Percentiles rank a stretch among this genome's conserved stretches.
Evolutionary conservation across 2,888 invertebrate species (phyloP).

Genomic region (Drosophila cracens): DNA sequence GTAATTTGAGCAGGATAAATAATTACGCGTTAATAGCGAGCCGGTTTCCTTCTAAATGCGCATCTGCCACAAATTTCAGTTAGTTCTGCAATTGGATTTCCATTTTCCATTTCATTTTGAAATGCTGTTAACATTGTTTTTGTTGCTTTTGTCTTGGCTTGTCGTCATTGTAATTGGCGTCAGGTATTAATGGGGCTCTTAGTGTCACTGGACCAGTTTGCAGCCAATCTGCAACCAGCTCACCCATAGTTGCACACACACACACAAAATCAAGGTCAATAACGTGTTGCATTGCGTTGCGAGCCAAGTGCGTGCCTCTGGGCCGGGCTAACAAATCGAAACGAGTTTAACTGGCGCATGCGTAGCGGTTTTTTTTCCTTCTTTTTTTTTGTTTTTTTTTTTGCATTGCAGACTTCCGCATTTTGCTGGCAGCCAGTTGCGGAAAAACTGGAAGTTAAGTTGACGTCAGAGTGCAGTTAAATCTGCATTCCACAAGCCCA

Average conservation of each 20-base stretch:
- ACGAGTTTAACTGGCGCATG: conserved; percentile 65
- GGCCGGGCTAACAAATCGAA: conserved; percentile 39
- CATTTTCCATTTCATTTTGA: conserved; percentile 53
- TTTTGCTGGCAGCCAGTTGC: conserved; percentile 25
- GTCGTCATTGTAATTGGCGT: conserved; percentile 44
- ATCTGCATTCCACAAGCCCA: conserved; percentile 22
- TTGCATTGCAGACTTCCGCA: conserved; percentile 67
- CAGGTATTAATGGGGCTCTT: conserved; percentile 47
- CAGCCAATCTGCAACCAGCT: conserved; percentile 28
- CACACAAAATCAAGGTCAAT: conserved; percentile 76
- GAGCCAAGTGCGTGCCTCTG: conserved; percentile 46
- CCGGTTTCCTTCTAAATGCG: conserved; percentile 64
- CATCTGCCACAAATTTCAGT: conserved; percentile 69
- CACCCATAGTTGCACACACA: conserved; percentile 2
- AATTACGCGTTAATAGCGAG: conserved; percentile 43
- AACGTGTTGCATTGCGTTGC: conserved; percentile 33
- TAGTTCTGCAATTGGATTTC: conserved; percentile 33
- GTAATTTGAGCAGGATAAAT: conserved; percentile 57
- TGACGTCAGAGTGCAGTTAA: conserved; percentile 29
- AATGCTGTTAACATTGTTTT: conserved; percentile 56
- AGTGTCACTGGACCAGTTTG: conserved; percentile 76
- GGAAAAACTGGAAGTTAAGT: conserved; percentile 47
- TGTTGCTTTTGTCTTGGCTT: conserved; percentile 34
- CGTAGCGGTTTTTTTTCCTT: conserved; percentile 70
- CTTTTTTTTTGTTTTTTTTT: neutral